Evolutionary conservation across 2,113 vertebrate species (phyloP), one percentile per base, ranked within the genome.

Genomic region (Nycticebus coucang): DNA sequence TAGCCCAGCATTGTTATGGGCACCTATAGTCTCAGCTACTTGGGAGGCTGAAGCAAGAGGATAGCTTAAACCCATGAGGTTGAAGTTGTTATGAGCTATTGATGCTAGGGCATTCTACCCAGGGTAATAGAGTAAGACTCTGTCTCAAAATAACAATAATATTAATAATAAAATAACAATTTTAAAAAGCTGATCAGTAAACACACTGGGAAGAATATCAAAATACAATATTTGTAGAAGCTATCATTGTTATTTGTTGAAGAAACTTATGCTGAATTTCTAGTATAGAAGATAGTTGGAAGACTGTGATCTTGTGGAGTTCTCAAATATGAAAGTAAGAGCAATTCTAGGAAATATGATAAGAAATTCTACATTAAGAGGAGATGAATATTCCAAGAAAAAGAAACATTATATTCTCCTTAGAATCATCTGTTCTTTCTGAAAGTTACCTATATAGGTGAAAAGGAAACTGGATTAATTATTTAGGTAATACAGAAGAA

Each of bases 131-230:
- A 50, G 45, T 50, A 8, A 50, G 45, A 50, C 45, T 50, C 45
- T 50, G 45, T 50, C 45, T 50, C 45, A 50, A 50, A 50, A 77
- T 60, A 82, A 68, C 96, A 30, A 64, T 41, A 1, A 24, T 6
- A 50, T 13, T 87, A 41, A 84, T 94, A 94, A 89, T 90, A 59
- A 71, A 68, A 72, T 55, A 90, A 33, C 7, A 71, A 86, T 35
- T 75, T 64, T 21, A 18, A 83, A 91, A 84, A 7, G 4, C 5
- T 12, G 59, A 22, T 33, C 26, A n/a, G 24, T 28, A 17, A 24
- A 81, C 69, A 30, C 60, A 7, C 30, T 37, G 0, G 4, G 7
- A 17, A 21, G 95, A 28, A 26, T 4, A 77, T 59, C 17, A 83
- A 89, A 86, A 75, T n/a, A 1, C 45, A 75, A 30, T 41, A 53